Evolutionary conservation across 2,797 vertebrate species (phyloP), one percentile per base, ranked within the genome.

Genomic region (Poecilia gillii): DNA sequence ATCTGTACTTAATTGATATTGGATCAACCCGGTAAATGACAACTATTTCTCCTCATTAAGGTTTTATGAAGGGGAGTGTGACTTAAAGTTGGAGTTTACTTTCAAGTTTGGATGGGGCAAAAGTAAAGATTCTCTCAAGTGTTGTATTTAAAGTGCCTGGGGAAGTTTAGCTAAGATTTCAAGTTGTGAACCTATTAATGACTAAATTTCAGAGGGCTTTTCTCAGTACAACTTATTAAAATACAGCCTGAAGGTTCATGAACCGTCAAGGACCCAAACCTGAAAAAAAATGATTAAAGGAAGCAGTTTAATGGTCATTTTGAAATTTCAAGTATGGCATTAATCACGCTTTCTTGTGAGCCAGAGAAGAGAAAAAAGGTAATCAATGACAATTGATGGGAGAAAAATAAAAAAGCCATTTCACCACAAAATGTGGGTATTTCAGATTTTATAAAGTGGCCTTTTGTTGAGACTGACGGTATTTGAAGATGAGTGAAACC

Each of bases 1-100:
- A 83, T 81, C 64, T 68, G 20, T 31, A 68, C 18, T 41, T 68
- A 68, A 68, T 41, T 39, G 36, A 41, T 41, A 66, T 66, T 66
- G 36, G 20, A 41, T 41, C 20, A 68, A 25, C 8, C 9, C 12
- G 36, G 20, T 68, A 41, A 23, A 41, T 68, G 3, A 68, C 33
- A 68, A 25, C 64, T 13, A 23, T 68, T 68, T 41, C 64, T 41
- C 64, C 36, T 68, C 36, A 68, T 23, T 68, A 23, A 23, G 64
- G 23, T 1, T 68, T 8, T 39, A 41, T 25, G 33, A 36, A 66
- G 62, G 33, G 9, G 33, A 39, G 2, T 66, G 31, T 66, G 33
- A 66, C 62, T 68, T 68, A 41, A 68, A 33, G 36, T 25, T 41
- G 64, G 64, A 41, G 64, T 68, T 68, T 5, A 41, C 64, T 25